Evolutionary conservation across 1,140 invertebrate genomes (phyloP).

Genomic region (Drosophila nigrodunni): DNA sequence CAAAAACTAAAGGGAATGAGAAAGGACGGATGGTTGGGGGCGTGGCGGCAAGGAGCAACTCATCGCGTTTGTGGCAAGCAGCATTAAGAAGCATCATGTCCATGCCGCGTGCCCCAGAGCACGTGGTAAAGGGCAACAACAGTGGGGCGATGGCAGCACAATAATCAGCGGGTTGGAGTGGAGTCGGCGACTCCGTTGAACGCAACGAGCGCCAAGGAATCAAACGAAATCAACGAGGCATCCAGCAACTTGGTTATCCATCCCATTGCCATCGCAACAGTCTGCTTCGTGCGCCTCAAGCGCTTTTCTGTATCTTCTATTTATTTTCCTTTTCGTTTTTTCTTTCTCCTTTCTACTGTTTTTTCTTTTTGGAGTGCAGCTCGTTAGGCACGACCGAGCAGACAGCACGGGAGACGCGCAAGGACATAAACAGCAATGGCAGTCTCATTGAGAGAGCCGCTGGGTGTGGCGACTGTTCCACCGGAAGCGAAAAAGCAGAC

Average conservation of each 20-base stretch:
- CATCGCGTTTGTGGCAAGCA: constrained; percentile 3
- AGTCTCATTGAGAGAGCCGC: constrained; percentile 29
- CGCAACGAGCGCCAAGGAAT: constrained; percentile 46
- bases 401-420: constrained; percentile 59
- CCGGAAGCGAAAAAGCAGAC: not conserved
- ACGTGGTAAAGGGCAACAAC: constrained; percentile 6
- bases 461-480: constrained; percentile 19
- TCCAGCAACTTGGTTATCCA: constrained; percentile 76
- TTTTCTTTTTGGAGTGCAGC: constrained; percentile 63
- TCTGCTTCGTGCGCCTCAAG: constrained; percentile 43
- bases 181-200: not conserved
- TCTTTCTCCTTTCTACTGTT: not conserved
- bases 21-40: not conserved
- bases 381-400: constrained; percentile 82
- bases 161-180: constrained; percentile 13
- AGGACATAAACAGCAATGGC: constrained; percentile 73
- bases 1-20: not conserved
- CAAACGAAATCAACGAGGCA: constrained; percentile 78
- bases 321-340: not conserved
- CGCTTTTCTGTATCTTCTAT: constrained; percentile 34
- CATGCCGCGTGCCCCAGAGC: not conserved
- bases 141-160: not conserved
- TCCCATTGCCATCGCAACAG: constrained; percentile 41
- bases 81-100: constrained; percentile 13
- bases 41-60: not conserved